Conservation (phyloP, 2,113 vertebrate species). For the Cynocephalus volans region DNA sequence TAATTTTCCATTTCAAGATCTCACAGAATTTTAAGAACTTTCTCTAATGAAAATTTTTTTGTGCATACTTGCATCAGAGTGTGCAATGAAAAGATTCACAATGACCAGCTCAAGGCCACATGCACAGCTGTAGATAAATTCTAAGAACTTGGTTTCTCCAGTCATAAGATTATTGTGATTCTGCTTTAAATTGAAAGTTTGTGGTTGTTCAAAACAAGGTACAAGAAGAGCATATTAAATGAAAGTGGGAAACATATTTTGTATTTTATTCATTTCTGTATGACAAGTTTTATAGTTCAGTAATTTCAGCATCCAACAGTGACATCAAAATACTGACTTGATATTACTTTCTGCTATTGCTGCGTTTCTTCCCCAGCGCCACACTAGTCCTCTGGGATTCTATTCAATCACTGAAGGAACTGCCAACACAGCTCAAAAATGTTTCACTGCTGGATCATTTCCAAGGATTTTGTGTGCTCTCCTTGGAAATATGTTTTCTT, state of each 20-base stretch:
- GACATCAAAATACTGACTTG: constrained; percentile 19
- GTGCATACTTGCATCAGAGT: neutral
- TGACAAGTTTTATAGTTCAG: constrained; percentile 13
- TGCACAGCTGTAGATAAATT: neutral
- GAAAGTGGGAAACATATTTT: neutral
- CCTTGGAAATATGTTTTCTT: constrained; percentile 35
- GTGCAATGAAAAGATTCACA: neutral
- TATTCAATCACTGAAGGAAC: neutral
- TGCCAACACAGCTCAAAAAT: neutral
- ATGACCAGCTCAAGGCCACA: neutral
- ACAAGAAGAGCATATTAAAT: neutral
- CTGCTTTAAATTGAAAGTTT: constrained; percentile 42
- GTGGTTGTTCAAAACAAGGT: neutral
- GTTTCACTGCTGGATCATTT: constrained; percentile 7
- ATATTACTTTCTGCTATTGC: constrained; percentile 12
- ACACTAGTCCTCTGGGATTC: neutral
- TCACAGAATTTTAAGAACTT: constrained; percentile 33
- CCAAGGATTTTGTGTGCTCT: neutral
- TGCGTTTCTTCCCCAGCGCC: neutral
- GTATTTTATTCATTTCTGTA: neutral
- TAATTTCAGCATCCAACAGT: constrained; percentile 17
- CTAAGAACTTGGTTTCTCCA: neutral
- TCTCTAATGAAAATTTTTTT: neutral
- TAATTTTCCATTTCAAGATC: constrained; percentile 50
- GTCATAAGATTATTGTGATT: constrained; percentile 5